These are phyloP conservation scores for Andricus quercusramuli DNA, from an alignment of 2,888 invertebrate species.

Conservation along the genomic window DNA sequence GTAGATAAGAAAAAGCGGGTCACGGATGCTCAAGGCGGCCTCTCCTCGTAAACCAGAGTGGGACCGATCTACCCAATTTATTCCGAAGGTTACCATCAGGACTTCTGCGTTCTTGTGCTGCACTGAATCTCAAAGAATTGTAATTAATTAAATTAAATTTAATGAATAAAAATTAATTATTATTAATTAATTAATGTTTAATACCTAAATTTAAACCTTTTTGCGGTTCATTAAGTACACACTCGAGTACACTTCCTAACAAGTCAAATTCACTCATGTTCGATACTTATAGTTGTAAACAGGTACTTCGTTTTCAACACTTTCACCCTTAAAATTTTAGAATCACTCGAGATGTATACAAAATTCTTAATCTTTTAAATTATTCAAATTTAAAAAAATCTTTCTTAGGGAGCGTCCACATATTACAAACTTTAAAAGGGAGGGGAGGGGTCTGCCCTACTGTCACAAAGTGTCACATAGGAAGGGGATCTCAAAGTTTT, in stretches of 20 bases:
- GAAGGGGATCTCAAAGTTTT: too few relatives aligned
- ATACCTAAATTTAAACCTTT: neutral
- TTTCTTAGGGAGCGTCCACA: too few relatives aligned
- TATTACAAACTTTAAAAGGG: too few relatives aligned
- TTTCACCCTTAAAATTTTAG: too few relatives aligned
- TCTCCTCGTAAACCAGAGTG: constrained; percentile 20
- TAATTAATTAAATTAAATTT: too few relatives aligned
- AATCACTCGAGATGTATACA: neutral
- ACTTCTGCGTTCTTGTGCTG: neutral
- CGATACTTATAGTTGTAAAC: neutral
- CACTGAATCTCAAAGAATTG: neutral
- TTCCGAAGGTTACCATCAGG: neutral
- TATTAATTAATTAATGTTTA: too few relatives aligned
- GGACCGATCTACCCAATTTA: constrained; percentile 11
- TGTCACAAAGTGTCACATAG: too few relatives aligned
- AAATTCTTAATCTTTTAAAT: too few relatives aligned
- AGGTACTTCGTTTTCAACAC: too few relatives aligned
- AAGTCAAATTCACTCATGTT: neutral
- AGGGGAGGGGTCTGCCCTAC: too few relatives aligned
- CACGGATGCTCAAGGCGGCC: constrained; percentile 15
- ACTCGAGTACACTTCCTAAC: neutral
- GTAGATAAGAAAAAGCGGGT: constrained; percentile 24
- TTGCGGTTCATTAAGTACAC: neutral
- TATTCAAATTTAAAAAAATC: too few relatives aligned
- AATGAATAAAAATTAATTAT: too few relatives aligned